phyloP scores from a whole-genome alignment of 2,888 invertebrate genomes.

The Rhagium mordax region DNA sequence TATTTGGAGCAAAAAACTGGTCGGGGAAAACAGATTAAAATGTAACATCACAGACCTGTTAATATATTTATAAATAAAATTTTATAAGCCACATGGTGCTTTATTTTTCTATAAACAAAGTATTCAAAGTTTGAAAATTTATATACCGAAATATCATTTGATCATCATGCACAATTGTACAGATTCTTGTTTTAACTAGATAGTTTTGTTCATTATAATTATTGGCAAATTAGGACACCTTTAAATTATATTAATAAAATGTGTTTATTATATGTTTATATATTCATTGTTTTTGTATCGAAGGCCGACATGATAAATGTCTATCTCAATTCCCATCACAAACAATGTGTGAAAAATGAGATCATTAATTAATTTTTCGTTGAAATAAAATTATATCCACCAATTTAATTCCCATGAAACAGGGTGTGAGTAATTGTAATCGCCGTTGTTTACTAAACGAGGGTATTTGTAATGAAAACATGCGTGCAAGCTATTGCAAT shows the following conservation, averaged over 20 bases:
- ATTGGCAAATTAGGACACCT: background rate
- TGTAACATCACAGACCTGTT: too few relatives aligned
- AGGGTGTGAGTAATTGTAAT: slow-evolving; percentile 13
- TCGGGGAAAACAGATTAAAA: slow-evolving; percentile 43
- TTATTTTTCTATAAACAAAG: too few relatives aligned
- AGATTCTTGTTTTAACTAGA: too few relatives aligned
- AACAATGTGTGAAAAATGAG: background rate
- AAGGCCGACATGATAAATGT: background rate
- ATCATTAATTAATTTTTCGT: slow-evolving; percentile 16
- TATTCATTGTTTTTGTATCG: background rate
- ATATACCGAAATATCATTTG: too few relatives aligned
- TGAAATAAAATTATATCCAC: slow-evolving; percentile 1
- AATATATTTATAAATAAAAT: too few relatives aligned
- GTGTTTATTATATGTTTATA: background rate
- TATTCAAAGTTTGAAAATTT: too few relatives aligned
- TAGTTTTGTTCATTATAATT: background rate
- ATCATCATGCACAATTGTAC: too few relatives aligned
- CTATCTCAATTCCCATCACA: background rate
- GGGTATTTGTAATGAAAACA: background rate
- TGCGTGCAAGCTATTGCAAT: slow-evolving; percentile 10
- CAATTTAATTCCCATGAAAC: slow-evolving; percentile 18
- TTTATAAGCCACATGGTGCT: too few relatives aligned
- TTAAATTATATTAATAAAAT: background rate
- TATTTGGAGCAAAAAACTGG: slow-evolving; percentile 56
- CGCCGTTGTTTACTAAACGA: background rate